Percentiles rank a stretch among this genome's conserved stretches.
phyloP scores from a whole-genome alignment of 2,888 invertebrate species.

The Drosophila anomelani region DNA sequence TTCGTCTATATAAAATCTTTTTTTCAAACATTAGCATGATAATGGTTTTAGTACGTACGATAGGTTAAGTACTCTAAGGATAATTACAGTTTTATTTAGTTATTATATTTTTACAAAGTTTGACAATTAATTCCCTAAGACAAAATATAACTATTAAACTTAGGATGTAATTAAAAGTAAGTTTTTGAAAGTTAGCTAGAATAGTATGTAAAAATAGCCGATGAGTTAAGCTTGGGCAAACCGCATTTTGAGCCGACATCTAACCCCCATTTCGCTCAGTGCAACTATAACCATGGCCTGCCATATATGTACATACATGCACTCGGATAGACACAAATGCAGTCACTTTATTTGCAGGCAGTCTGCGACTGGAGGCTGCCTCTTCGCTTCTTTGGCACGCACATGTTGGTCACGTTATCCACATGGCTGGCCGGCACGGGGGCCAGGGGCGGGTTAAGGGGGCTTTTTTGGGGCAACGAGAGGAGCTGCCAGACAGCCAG shows the following conservation, averaged over 20 bases:
- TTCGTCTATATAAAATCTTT: neutral
- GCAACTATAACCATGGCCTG: conserved; percentile 17
- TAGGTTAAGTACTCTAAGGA: too few relatives aligned
- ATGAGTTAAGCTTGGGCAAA: neutral
- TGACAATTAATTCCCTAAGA: neutral
- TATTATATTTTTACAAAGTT: neutral
- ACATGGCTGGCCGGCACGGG: conserved; percentile 31
- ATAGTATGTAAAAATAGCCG: neutral
- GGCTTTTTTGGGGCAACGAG: neutral
- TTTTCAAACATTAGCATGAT: neutral
- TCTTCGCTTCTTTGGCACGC: conserved; percentile 60
- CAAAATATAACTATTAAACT: neutral
- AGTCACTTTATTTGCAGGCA: conserved; percentile 72
- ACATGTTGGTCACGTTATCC: conserved; percentile 77
- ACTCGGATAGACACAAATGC: conserved; percentile 57
- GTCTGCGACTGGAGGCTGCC: conserved; percentile 21
- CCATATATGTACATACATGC: conserved; percentile 32
- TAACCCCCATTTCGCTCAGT: neutral
- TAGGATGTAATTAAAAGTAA: neutral
- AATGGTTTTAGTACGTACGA: neutral
- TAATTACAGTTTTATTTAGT: too few relatives aligned
- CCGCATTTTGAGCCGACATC: neutral
- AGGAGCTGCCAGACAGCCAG: conserved; percentile 12
- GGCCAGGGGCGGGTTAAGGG: conserved; percentile 5
- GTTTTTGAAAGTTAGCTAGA: neutral